These are phyloP conservation scores for Lasiurus borealis DNA, from an alignment of 2,113 vertebrate genomes.

Conservation along the genomic window DNA sequence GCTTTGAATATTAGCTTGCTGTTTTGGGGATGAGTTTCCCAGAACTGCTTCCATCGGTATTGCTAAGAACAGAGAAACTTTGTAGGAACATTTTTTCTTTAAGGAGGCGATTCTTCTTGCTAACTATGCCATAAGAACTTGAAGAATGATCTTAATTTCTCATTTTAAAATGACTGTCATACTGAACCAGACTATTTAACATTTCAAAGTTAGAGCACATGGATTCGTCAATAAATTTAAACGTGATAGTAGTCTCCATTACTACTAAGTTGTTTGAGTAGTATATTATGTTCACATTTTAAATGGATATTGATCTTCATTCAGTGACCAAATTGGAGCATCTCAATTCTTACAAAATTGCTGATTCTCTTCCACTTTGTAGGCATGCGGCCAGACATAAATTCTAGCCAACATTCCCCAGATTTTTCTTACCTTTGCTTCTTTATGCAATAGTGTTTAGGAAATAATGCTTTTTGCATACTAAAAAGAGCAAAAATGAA, in stretches of 20 bases:
- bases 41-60: not conserved
- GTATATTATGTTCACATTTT: conserved; percentile 80
- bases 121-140: conserved; percentile 74
- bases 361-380: conserved; percentile 75
- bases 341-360: conserved; percentile 78
- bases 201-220: conserved; percentile 64
- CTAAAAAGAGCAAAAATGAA: conserved; percentile 49
- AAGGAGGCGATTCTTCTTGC: conserved; percentile 75
- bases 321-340: conserved; percentile 77
- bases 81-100: conserved; percentile 67
- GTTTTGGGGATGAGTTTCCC: not conserved
- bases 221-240: conserved; percentile 78
- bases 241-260: conserved; percentile 68
- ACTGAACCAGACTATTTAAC: conserved; percentile 70
- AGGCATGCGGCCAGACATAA: conserved; percentile 60
- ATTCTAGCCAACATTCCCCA: conserved; percentile 27
- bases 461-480: conserved; percentile 40
- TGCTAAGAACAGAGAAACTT: conserved; percentile 56
- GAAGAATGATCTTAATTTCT: conserved; percentile 81
- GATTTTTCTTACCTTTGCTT: conserved; percentile 56
- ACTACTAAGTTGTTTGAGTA: conserved; percentile 74
- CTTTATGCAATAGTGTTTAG: conserved; percentile 22
- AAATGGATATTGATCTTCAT: conserved; percentile 82
- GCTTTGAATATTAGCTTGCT: not conserved
- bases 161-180: conserved; percentile 77